phyloP scores from a whole-genome alignment of 1,140 invertebrate genomes.

The Eufriesea mexicana region DNA sequence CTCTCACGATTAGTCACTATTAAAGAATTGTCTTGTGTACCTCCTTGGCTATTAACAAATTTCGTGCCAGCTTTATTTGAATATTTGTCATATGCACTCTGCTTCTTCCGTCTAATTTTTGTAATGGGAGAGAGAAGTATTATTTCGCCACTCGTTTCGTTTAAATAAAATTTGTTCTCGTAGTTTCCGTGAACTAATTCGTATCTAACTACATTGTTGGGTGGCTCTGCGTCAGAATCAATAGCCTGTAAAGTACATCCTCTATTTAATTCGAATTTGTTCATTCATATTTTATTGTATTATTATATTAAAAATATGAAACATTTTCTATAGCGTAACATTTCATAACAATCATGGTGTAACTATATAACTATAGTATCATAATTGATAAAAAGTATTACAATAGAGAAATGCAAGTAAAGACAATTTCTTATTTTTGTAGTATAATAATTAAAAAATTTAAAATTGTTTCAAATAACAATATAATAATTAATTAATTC shows the following conservation, averaged over 20 bases:
- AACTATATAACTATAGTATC: too few relatives aligned
- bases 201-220: slow-evolving; percentile 93
- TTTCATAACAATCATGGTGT: too few relatives aligned
- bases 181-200: slow-evolving; percentile 91
- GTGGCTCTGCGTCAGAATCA: slow-evolving; percentile 91
- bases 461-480: too few relatives aligned
- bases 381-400: too few relatives aligned
- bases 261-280: too few relatives aligned
- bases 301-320: background rate
- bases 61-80: slow-evolving; percentile 22
- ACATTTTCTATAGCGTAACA: too few relatives aligned
- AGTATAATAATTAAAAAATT: too few relatives aligned
- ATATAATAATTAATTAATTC: too few relatives aligned
- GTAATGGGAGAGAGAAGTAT: slow-evolving; percentile 82
- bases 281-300: too few relatives aligned
- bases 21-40: too few relatives aligned
- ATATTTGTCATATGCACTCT: slow-evolving; percentile 55
- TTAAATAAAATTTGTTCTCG: slow-evolving; percentile 90
- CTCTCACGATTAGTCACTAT: background rate
- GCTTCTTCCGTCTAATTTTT: slow-evolving; percentile 74
- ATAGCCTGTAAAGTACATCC: slow-evolving; percentile 83
- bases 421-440: too few relatives aligned
- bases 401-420: too few relatives aligned
- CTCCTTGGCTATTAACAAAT: background rate
- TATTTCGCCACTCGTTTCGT: slow-evolving; percentile 89